phyloP scores from a whole-genome alignment of 2,888 invertebrate genomes.

The Caradrina kadenii region DNA sequence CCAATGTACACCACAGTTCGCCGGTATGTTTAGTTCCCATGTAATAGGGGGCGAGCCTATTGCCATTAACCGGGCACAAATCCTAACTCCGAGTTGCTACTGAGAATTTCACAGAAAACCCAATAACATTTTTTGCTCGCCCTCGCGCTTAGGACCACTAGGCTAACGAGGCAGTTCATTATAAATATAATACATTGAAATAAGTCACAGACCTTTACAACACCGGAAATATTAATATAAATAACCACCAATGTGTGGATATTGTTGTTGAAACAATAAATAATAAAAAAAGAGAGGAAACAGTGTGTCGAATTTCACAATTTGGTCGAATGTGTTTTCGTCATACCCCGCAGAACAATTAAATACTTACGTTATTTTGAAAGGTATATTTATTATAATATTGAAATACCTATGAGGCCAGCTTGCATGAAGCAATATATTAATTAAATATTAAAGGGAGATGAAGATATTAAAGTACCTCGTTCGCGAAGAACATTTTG shows the following conservation, averaged over 20 bases:
- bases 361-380: conserved; percentile 10
- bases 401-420: neutral
- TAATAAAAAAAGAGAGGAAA: conserved; percentile 35
- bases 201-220: conserved; percentile 8
- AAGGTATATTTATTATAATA: neutral
- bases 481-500: no score
- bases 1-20: no score
- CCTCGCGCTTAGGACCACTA: no score
- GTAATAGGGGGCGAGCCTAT: no score
- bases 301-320: conserved; percentile 48
- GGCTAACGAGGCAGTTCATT: no score
- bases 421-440: neutral
- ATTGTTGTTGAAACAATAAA: conserved; percentile 34
- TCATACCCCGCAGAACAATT: conserved; percentile 22
- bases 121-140: no score
- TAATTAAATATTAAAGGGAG: neutral
- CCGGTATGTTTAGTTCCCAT: no score
- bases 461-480: no score
- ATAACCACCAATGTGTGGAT: conserved; percentile 10
- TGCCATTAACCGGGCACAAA: no score
- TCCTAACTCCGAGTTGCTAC: no score
- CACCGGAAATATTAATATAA: conserved; percentile 9
- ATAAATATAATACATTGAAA: neutral
- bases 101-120: no score
- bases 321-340: conserved; percentile 26